Base-by-base conservation (phyloP, 2,797 vertebrate genomes). In the Siniperca obscura region DNA sequence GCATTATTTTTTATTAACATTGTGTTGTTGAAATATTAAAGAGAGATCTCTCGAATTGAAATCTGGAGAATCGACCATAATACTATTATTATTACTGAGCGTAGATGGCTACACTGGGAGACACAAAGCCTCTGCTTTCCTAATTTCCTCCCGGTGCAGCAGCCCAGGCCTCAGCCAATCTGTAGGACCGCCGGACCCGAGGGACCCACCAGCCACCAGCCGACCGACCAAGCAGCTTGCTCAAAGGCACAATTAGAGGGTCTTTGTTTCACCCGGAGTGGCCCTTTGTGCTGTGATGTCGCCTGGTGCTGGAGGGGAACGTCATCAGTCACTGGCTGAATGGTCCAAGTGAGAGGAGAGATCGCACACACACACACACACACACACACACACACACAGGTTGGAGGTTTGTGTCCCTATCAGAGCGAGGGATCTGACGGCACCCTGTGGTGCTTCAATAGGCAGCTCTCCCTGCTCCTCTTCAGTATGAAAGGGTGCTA, bases 211-310 rank as follows among this genome's bases (percentile, higher is more conserved):
- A 61, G 92, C 94, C 92, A 94, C 94, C 94, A 95, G 95, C 93
- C 92, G 94, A 93, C 94, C 81, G 93, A 92, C 94, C 94, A 93
- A 94, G 88, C 90, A 87, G 85, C 66, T 66, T 7, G 78, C 92
- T 92, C 91, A 93, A 93, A 93, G 91, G 92, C 93, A 95, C 95
- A 96, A 96, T 96, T 96, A 95, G 92, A 95, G 93, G 91, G 90
- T 92, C 94, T 89, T 90, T 70, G 68, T 72, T 87, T 94, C 88
- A 61, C 66, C 87, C 91, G 60, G 87, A 91, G 91, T 84, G 91
- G 86, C 83, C 85, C 92, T 92, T 95, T 95, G 93, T 95, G 90
- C 67, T 25, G 11, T 22, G 68, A 83, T 90, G 89, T 91, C 52
- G 85, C 83, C 84, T 87, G 86, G 89, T 85, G 84, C 80, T 86